A percentile compares a stretch with the other conserved stretches of the same genome.
Evolutionary conservation across 2,113 vertebrate species (phyloP).

Genomic region (Actinemys pallida): DNA sequence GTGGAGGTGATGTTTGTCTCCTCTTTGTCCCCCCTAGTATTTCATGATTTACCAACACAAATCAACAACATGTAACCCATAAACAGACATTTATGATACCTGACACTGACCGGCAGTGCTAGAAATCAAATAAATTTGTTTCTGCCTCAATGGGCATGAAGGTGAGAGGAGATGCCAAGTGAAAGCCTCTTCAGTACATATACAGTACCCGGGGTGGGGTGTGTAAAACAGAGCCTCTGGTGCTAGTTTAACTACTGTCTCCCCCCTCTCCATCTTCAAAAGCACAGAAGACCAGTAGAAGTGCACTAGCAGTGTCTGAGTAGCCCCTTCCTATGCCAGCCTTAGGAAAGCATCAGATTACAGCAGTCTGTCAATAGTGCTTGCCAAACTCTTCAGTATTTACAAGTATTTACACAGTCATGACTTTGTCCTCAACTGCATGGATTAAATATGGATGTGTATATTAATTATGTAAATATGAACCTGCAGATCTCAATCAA

Average conservation of each 20-base stretch:
- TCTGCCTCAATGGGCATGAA: background rate
- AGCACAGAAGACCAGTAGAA: background rate
- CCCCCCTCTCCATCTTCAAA: background rate
- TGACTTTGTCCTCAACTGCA: slow-evolving; percentile 60
- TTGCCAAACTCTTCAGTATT: slow-evolving; percentile 46
- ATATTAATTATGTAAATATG: slow-evolving; percentile 62
- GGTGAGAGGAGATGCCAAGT: background rate
- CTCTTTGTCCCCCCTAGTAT: background rate
- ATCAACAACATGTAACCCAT: background rate
- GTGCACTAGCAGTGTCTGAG: background rate
- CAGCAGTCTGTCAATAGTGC: slow-evolving; percentile 1
- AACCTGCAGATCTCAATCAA: slow-evolving; percentile 63
- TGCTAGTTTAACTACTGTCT: background rate
- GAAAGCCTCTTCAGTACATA: background rate
- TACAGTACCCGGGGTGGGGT: background rate
- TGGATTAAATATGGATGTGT: slow-evolving; percentile 68
- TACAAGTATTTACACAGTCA: slow-evolving; percentile 61
- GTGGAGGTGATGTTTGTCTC: background rate
- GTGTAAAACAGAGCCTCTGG: background rate
- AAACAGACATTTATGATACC: background rate
- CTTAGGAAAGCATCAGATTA: background rate
- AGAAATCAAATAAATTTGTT: background rate
- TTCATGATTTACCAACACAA: background rate
- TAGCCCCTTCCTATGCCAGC: background rate
- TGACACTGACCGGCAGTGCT: background rate